A percentile compares a stretch with the other conserved stretches of the same genome.
These are phyloP conservation scores for Pocillopora damicornis DNA, from an alignment of 64 coral and sea anemone genomes.

Conservation along the genomic window DNA sequence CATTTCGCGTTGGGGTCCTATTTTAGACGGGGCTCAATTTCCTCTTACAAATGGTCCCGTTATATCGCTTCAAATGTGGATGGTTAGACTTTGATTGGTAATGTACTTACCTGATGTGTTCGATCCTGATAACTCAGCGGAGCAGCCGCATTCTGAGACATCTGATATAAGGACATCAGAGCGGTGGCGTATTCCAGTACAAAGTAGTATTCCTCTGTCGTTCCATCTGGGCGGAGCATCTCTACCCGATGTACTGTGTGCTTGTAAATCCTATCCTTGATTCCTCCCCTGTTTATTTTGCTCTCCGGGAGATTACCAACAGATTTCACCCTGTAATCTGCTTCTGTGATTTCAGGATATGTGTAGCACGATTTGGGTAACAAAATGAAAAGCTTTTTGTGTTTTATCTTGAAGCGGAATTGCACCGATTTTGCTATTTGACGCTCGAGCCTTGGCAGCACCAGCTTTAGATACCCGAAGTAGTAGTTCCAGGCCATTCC, in stretches of 20 bases:
- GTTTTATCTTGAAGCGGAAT: not conserved
- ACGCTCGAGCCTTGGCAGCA: constrained; percentile 31
- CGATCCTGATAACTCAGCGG: constrained; percentile 41
- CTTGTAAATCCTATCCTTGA: constrained; percentile 46
- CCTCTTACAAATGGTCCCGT: not conserved
- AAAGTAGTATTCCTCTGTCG: constrained; percentile 6
- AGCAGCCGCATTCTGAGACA: constrained; percentile 45
- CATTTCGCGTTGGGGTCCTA: too few relatives aligned
- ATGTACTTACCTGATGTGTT: constrained; percentile 31
- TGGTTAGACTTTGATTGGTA: too few relatives aligned
- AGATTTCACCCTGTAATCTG: constrained; percentile 15
- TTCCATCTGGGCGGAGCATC: not conserved
- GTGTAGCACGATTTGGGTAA: constrained; percentile 46
- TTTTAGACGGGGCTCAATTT: too few relatives aligned
- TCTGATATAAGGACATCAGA: constrained; percentile 68
- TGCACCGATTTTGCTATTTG: constrained; percentile 25
- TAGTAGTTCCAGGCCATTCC: constrained; percentile 67
- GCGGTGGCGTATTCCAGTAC: constrained; percentile 73
- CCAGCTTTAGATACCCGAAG: constrained; percentile 62
- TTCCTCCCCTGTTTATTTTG: constrained; percentile 47
- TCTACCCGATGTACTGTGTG: constrained; percentile 55
- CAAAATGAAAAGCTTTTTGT: constrained; percentile 54
- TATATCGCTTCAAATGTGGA: too few relatives aligned
- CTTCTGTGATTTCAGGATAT: not conserved
- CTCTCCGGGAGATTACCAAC: constrained; percentile 15